Conservation (phyloP, 2,113 vertebrate species). For the Myiagra hebetior region DNA sequence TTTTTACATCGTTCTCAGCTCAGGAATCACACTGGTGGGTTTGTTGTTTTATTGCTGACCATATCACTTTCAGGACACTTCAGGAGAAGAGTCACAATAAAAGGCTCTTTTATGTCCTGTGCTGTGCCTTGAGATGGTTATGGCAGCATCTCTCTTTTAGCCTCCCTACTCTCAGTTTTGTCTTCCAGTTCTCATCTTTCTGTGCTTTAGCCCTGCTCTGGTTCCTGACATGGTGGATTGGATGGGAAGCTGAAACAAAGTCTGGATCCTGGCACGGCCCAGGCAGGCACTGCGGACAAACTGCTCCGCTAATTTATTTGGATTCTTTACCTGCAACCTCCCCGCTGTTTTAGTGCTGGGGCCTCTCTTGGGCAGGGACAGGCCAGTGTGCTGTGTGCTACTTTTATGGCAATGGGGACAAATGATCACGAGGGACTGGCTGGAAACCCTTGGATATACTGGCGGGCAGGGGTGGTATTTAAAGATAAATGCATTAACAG, state of each 20-base stretch:
- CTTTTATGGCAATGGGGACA: conserved; percentile 34
- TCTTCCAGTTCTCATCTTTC: neutral
- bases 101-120: neutral
- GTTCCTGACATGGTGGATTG: neutral
- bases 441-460: neutral
- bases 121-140: neutral
- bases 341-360: conserved; percentile 32
- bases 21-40: neutral
- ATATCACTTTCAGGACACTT: neutral
- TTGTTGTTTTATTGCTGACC: conserved; percentile 18
- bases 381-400: neutral
- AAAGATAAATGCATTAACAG: neutral
- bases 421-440: neutral
- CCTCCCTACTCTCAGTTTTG: neutral
- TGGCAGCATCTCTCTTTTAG: neutral
- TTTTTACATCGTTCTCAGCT: neutral
- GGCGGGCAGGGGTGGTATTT: neutral
- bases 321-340: conserved; percentile 30
- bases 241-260: neutral
- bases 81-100: neutral
- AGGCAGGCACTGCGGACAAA: neutral
- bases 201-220: neutral
- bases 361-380: conserved; percentile 9
- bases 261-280: neutral
- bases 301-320: neutral